Conservation (phyloP, 2,113 vertebrate species). For the Romanogobio albipinnatus region DNA sequence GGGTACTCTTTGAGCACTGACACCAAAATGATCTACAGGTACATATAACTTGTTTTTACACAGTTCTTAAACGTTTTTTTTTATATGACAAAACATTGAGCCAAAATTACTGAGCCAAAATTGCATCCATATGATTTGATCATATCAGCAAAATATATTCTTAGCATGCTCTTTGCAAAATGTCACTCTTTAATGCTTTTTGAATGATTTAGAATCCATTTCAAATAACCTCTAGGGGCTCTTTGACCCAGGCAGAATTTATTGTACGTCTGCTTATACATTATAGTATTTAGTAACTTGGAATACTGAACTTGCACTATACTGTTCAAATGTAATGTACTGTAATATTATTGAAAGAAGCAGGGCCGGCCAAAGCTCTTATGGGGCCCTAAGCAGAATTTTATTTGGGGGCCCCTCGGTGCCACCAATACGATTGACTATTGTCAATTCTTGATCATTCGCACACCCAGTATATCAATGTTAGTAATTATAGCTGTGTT, state of each 20-base stretch:
- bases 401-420: too few species aligned
- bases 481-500: too few species aligned
- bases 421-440: too few species aligned
- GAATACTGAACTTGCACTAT: too few species aligned
- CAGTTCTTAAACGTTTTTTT: not conserved
- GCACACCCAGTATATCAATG: too few species aligned
- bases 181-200: not conserved
- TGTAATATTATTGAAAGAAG: too few species aligned
- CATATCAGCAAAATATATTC: not conserved
- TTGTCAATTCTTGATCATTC: too few species aligned
- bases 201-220: not conserved
- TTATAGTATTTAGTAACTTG: too few species aligned
- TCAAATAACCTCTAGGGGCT: not conserved
- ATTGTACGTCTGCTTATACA: not conserved
- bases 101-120: not conserved
- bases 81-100: not conserved
- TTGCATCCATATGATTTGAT: not conserved
- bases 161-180: not conserved
- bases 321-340: too few species aligned
- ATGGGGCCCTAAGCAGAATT: too few species aligned
- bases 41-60: conserved; percentile 21
- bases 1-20: conserved; percentile 44
- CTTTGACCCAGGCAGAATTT: not conserved
- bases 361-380: too few species aligned
- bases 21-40: conserved; percentile 71